Evolutionary conservation across 2,113 vertebrate genomes (phyloP).

Genomic region (Lepisosteus oculatus): DNA sequence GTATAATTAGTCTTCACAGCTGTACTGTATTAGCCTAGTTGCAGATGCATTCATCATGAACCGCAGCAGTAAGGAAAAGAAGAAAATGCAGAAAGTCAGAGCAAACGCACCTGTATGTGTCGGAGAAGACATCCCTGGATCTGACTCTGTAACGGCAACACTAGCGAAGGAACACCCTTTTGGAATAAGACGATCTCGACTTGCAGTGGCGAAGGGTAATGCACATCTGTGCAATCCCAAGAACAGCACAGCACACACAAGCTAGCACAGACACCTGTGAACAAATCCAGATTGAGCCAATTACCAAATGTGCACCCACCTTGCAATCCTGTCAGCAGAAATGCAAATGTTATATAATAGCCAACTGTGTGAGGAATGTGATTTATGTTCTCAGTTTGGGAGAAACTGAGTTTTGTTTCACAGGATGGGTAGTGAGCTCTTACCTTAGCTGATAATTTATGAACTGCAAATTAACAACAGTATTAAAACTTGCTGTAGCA

Average conservation of each 20-base stretch:
- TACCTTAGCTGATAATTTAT: slow-evolving; percentile 3
- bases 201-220: not conserved
- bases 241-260: not conserved
- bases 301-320: not conserved
- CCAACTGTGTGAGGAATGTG: not conserved
- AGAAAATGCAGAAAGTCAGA: not conserved
- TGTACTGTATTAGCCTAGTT: not conserved
- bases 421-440: not conserved
- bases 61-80: no score
- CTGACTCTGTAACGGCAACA: not conserved
- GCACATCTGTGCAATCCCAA: not conserved
- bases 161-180: not conserved
- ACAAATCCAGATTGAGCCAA: slow-evolving; percentile 4
- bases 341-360: slow-evolving; percentile 1
- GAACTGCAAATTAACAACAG: slow-evolving; percentile 10
- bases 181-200: not conserved
- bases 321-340: not conserved
- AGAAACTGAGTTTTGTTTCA: not conserved
- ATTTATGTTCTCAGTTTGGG: slow-evolving; percentile 12
- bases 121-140: slow-evolving; percentile 9
- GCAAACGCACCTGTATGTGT: slow-evolving; percentile 14
- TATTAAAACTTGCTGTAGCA: not conserved
- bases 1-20: no score
- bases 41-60: not conserved
- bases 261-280: not conserved